Evolutionary conservation across 2,113 vertebrate genomes (phyloP), one percentile per base, ranked within the genome.

Genomic region (Paratilapia polleni): DNA sequence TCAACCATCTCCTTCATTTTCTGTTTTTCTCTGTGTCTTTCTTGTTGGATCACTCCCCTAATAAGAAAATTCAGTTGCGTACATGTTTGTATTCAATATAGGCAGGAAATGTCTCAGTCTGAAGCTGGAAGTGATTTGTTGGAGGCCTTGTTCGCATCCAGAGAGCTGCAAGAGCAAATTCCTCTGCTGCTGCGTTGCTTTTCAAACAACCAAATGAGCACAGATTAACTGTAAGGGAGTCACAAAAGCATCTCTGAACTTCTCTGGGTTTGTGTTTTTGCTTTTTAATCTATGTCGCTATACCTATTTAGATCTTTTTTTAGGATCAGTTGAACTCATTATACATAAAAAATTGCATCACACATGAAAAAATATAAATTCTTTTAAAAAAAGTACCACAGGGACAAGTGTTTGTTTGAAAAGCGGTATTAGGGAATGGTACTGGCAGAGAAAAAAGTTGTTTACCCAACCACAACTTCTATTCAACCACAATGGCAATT

Each of bases 401-500:
- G 43, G 90, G 89, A 89, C 62, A 63, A 89, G 76, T 82, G 86
- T 89, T 89, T 92, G 87, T 93, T 84, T 92, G 58, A 84, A 68
- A 84, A 24, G 77, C 22, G 66, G 73, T 41, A 68, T 60, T 34
- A 86, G 63, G 54, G 56, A 88, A 86, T 64, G 75, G 81, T 70
- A 68, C 81, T 49, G 70, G 73, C 89, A 90, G 56, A 59, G 79
- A 47, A 81, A n/a, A 86, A 81, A 73, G 19, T 68, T 81, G 80
- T 84, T 94, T 90, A 82, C 54, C 28, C 83, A 84, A 93, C 90
- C 89, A 84, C 88, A 92, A 85, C 90, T 93, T 93, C 78, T 84
- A 91, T 91, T 90, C 75, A 90, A 93, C 93, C 91, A 92, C 93
- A 92, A 82, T 88, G 83, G 74, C 91, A 93, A 91, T 92, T 92